Base-by-base conservation (phyloP, 1,140 invertebrate genomes). In the Amyelois transitella region DNA sequence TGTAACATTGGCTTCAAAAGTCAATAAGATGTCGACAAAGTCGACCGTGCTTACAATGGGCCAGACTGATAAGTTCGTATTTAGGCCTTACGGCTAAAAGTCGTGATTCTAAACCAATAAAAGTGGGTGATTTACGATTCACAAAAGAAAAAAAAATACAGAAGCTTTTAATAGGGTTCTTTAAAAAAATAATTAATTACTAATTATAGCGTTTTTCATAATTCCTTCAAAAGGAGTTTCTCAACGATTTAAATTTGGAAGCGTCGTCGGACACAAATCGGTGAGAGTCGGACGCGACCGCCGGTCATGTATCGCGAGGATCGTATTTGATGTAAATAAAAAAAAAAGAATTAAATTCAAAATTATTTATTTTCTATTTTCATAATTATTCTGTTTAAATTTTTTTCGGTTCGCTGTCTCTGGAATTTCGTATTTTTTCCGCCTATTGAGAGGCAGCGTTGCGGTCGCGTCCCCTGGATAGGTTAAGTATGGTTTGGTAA, bases 401-500 rank as follows among this genome's bases (percentile, higher is more conserved):
- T 20, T 24, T 25, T 22, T 25, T 52, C 5, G n/a, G 4, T 20
- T 6, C 45, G 45, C 20, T 21, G 45, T 48, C 45, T 48, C 45
- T 20, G 18, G 17, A 18, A 17, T 24, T 48, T 57, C 32, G 20
- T 32, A 57, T 58, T 52, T 57, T 58, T 55, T 75, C 69, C 66
- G 71, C 67, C 71, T 70, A 60, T 43, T 49, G 51, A 58, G 28
- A 51, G 47, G 55, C 19, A 20, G 53, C 43, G 53, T 10, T 12
- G 68, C 62, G 75, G 68, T 65, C 65, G 72, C 52, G 64, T 59
- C 68, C 62, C 61, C 53, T 12, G 63, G 69, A 20, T 81, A 78
- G 72, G 66, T 68, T 76, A 74, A 79, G 72, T 74, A 64, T 69
- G 76, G 60, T 62, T 61, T 64, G 62, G 81, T 85, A 77, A 80